Percentiles rank a stretch among this genome's conserved stretches.
Evolutionary conservation across 1,140 invertebrate species (phyloP).

Genomic region (Tetramorium parvispinum): DNA sequence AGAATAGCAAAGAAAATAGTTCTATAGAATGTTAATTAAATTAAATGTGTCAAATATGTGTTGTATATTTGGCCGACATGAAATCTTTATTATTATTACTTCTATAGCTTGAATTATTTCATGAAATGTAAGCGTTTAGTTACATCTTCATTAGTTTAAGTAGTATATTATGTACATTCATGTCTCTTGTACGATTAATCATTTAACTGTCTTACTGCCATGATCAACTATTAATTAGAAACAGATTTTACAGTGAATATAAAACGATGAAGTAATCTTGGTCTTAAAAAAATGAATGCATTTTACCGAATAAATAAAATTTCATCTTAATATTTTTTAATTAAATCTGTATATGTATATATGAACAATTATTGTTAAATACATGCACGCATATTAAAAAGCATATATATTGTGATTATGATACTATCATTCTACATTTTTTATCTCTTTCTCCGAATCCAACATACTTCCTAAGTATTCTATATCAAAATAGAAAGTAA

Average conservation of each 20-base stretch:
- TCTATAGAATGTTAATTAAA: not conserved
- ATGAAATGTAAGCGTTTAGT: not conserved
- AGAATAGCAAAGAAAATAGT: not conserved
- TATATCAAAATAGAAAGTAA: not conserved
- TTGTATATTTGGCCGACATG: not conserved
- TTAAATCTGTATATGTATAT: not conserved
- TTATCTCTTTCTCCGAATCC: not conserved
- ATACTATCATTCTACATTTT: not conserved
- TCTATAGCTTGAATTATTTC: not conserved
- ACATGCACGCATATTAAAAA: conserved; percentile 9
- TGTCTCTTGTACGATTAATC: not conserved
- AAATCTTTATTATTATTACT: not conserved
- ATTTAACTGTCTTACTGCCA: not conserved
- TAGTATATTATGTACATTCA: not conserved
- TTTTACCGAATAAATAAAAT: not conserved
- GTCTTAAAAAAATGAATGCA: not conserved
- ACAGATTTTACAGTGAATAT: not conserved
- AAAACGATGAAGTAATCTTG: not conserved
- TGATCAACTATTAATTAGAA: not conserved
- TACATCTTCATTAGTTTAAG: not conserved
- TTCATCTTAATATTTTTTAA: not conserved
- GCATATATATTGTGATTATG: not conserved
- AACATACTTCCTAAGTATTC: not conserved
- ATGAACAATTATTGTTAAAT: not conserved
- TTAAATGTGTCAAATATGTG: not conserved